These are phyloP conservation scores for Drosophila birchii DNA, from an alignment of 2,888 invertebrate genomes.

Conservation along the genomic window DNA sequence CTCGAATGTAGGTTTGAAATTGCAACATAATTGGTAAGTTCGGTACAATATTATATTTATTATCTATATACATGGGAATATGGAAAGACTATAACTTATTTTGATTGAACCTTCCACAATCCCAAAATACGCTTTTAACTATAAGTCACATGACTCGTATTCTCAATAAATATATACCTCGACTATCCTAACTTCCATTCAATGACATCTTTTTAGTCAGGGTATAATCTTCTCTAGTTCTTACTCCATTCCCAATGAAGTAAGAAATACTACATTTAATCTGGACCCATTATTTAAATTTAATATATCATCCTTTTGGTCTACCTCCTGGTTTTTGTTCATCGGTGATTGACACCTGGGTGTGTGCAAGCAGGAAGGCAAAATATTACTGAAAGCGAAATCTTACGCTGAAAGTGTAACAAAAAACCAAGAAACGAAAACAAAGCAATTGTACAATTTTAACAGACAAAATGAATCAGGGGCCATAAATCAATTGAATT, in stretches of 20 bases:
- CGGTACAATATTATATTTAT: not conserved
- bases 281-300: too few relatives aligned
- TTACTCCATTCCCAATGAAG: not conserved
- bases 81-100: not conserved
- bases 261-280: not conserved
- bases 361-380: slow-evolving; percentile 6
- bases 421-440: slow-evolving; percentile 27
- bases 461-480: slow-evolving; percentile 49
- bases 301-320: not conserved
- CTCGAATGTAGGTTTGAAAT: slow-evolving; percentile 3
- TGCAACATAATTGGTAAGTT: slow-evolving; percentile 30
- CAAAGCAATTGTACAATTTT: slow-evolving; percentile 50
- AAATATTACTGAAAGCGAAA: slow-evolving; percentile 24
- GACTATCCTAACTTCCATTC: not conserved
- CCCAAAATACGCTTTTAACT: not conserved
- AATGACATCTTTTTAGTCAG: not conserved
- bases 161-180: not conserved
- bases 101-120: not conserved
- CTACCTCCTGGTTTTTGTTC: not conserved
- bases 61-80: not conserved
- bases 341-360: slow-evolving; percentile 2
- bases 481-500: slow-evolving; percentile 71
- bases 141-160: not conserved
- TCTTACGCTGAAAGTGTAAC: slow-evolving; percentile 7
- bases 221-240: not conserved